A percentile compares a stretch with the other conserved stretches of the same genome.
Conservation (phyloP, 23 tunicate species). For the Clavelina lepadiformis region DNA sequence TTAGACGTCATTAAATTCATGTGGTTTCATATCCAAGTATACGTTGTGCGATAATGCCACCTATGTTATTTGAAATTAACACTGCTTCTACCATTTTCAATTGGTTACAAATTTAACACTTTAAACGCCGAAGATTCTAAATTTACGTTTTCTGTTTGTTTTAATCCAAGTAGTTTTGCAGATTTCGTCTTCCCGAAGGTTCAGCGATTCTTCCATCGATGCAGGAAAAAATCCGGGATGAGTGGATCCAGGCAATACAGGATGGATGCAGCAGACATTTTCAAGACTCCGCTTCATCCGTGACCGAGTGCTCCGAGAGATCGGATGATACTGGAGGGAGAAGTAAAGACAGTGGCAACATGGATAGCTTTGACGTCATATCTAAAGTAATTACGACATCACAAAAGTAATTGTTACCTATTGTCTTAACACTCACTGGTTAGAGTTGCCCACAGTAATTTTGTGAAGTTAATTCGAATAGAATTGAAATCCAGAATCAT, state of each 20-base stretch:
- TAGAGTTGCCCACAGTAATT: no score
- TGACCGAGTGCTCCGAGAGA: not conserved
- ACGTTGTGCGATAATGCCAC: no score
- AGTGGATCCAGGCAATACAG: conserved; percentile 67
- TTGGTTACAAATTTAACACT: no score
- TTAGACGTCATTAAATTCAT: no score
- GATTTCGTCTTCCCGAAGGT: conserved; percentile 53
- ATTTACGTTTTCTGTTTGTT: no score
- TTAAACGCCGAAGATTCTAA: no score
- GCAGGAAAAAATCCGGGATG: conserved; percentile 41
- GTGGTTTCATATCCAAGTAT: no score
- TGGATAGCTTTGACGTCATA: conserved; percentile 14
- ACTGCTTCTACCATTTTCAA: not conserved
- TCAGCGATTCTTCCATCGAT: conserved; percentile 2
- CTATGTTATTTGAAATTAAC: not conserved
- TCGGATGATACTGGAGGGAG: not conserved
- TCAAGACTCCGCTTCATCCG: conserved; percentile 17
- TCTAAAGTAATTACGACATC: conserved; percentile 1
- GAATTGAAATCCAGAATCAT: not conserved
- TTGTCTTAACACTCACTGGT: no score
- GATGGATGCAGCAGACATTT: conserved; percentile 47
- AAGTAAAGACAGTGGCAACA: not conserved
- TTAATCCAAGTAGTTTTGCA: no score
- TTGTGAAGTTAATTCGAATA: not conserved
- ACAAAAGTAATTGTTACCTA: no score